These are phyloP conservation scores for Galerucella nymphaeae DNA, from an alignment of 2,888 invertebrate species.

Conservation along the genomic window DNA sequence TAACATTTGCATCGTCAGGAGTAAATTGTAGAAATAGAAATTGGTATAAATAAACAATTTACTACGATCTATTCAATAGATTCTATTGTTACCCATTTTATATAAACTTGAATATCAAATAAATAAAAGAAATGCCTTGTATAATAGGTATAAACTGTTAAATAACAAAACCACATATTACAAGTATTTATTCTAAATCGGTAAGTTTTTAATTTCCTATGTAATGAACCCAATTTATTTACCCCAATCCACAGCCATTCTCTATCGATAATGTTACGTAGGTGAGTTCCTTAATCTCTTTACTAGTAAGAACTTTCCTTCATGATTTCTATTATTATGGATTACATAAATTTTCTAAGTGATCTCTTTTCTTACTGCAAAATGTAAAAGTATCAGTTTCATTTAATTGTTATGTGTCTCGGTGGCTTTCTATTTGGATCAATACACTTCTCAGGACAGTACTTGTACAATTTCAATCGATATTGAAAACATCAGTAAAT, in stretches of 20 bases:
- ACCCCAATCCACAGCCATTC: not conserved
- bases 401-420: slow-evolving; percentile 40
- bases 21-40: no score
- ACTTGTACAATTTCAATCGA: not conserved
- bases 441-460: slow-evolving; percentile 23
- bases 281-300: slow-evolving; percentile 20
- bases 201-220: slow-evolving; percentile 3
- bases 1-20: no score
- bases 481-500: not conserved
- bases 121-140: no score
- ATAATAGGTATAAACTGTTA: no score
- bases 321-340: slow-evolving; percentile 34
- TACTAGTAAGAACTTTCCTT: slow-evolving; percentile 23
- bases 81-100: no score
- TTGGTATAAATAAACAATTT: no score
- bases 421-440: slow-evolving; percentile 39
- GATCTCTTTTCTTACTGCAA: slow-evolving; percentile 34
- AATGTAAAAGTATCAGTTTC: slow-evolving; percentile 39
- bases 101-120: no score
- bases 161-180: no score
- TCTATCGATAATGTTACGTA: slow-evolving; percentile 15
- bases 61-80: no score
- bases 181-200: not conserved
- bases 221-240: slow-evolving; percentile 11
- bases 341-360: slow-evolving; percentile 33